These are phyloP conservation scores for Linurgus olivaceus DNA, from an alignment of 2,797 vertebrate genomes.

Conservation along the genomic window DNA sequence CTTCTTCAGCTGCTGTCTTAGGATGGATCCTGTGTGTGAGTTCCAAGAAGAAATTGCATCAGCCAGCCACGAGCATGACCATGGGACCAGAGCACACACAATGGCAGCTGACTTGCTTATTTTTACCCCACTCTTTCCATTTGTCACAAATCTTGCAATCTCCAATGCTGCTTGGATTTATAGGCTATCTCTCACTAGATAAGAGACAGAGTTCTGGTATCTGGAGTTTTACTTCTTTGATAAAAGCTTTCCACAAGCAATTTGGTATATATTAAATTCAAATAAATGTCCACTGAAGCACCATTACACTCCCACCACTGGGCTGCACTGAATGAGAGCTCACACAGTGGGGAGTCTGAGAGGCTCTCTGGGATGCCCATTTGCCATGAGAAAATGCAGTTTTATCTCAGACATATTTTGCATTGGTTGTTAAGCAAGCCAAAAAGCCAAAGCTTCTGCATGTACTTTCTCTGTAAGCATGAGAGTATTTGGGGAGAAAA, in stretches of 20 bases:
- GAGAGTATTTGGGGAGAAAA: background rate
- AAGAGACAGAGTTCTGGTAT: background rate
- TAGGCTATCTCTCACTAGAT: background rate
- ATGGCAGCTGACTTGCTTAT: background rate
- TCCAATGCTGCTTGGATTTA: background rate
- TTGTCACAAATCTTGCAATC: background rate
- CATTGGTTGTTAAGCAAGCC: background rate
- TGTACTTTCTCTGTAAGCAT: background rate
- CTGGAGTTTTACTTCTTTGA: background rate
- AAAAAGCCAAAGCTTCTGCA: background rate
- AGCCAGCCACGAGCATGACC: background rate
- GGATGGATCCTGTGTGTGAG: background rate
- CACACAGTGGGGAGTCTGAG: background rate
- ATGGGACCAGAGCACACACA: background rate
- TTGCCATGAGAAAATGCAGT: background rate
- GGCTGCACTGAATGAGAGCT: background rate
- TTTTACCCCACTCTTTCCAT: background rate
- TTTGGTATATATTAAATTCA: background rate
- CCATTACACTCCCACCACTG: background rate
- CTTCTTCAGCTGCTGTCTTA: background rate
- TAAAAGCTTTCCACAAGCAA: background rate
- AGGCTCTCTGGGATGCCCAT: background rate
- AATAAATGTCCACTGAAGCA: background rate
- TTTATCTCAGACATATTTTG: background rate
- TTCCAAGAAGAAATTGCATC: background rate